Evolutionary conservation across 1,140 invertebrate species (phyloP), one percentile per base, ranked within the genome.

Genomic region (Hypsibius dujardini): DNA sequence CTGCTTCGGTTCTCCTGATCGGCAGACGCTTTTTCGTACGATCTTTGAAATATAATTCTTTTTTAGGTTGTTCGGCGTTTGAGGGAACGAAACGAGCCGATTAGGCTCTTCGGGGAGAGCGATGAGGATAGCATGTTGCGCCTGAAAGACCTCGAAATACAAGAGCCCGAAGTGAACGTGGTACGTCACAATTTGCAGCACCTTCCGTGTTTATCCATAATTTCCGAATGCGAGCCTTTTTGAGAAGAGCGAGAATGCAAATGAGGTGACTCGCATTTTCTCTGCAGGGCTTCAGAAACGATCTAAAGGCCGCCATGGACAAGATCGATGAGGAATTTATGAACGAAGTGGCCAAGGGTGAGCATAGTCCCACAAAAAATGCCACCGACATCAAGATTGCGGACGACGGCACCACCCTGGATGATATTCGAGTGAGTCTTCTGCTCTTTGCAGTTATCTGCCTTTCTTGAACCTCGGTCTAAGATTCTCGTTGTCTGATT

Each of bases 251-350:
- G 40, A 15, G 28, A 56, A n/a, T 56, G 50, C 7, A n/a, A 56
- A 40, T 69, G 7, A 69, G 40, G 28, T 69, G 15, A 45, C 28
- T 45, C 28, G 46, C 46, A 7, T 70, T 46, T 60, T 59, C n/a
- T 46, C 14, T 71, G 73, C 78, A 89, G 84, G 93, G 94, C 72
- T 87, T 94, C 69, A 83, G 92, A 77, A 99, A 99, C 85, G 96
- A 99, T 82, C 96, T 98, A 77, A 92, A 96, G 86, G 90, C 93
- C 81, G 95, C 94, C 69, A 88, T 98, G 88, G 94, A 97, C 74
- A 87, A 93, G 83, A 93, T 97, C 0, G 94, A 97, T 81, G 87
- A 94, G 81, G 92, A 90, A 45, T 98, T 95, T 80, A 80, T 97
- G 56, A 86, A 95, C 81, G 90, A 96, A 72, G 86, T 95, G 75